phyloP scores from a whole-genome alignment of 1,140 invertebrate genomes.

The Penaeus chinensis region DNA sequence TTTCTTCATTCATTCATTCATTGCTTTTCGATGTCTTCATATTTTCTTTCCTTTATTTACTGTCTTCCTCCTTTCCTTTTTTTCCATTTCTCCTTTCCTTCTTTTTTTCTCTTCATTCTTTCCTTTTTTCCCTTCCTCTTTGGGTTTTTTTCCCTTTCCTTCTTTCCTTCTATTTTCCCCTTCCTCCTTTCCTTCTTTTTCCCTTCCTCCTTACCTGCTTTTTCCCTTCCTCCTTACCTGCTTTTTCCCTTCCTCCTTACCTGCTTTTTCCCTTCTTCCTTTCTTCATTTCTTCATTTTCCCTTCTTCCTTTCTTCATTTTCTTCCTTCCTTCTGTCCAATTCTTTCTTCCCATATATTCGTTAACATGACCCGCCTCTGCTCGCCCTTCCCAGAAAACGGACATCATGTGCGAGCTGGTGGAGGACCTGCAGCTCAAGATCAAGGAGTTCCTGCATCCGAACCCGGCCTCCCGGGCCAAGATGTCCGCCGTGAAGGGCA shows the following conservation, averaged over 20 bases:
- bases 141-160: not conserved
- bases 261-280: not conserved
- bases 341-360: not conserved
- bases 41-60: too few species aligned
- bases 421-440: conserved; percentile 94
- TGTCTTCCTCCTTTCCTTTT: not conserved
- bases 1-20: too few species aligned
- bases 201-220: not conserved
- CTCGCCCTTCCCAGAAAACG: conserved; percentile 82
- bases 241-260: not conserved
- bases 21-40: not conserved
- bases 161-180: not conserved
- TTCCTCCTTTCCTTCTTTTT: not conserved
- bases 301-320: not conserved
- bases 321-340: not conserved
- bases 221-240: not conserved
- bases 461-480: conserved; percentile 96
- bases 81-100: not conserved
- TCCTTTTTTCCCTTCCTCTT: not conserved
- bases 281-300: not conserved
- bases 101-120: not conserved
- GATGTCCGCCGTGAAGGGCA: conserved; percentile 91
- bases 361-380: not conserved
- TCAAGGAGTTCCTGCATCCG: conserved; percentile 98
- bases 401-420: conserved; percentile 95